Evolutionary conservation across 2,113 vertebrate genomes (phyloP).

Genomic region (Struthio camelus): DNA sequence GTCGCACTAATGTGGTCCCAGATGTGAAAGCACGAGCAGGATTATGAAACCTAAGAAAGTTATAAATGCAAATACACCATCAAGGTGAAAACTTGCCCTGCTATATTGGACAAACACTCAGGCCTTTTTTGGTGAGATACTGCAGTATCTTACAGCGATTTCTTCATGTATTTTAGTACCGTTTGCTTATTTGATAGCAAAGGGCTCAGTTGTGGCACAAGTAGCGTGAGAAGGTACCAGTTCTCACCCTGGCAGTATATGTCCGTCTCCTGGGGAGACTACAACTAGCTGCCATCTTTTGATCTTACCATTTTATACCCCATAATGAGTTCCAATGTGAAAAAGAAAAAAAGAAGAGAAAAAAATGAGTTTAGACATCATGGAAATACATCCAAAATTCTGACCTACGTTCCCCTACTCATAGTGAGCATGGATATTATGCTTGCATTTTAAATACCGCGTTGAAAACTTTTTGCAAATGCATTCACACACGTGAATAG

Average conservation of each 20-base stretch:
- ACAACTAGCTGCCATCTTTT: neutral
- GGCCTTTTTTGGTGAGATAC: neutral
- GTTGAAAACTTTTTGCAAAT: neutral
- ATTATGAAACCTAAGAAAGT: neutral
- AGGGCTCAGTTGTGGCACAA: fast-evolving
- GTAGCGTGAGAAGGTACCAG: neutral
- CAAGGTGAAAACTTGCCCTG: neutral
- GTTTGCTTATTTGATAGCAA: fast-evolving
- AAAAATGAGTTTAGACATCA: neutral
- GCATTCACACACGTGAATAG: neutral
- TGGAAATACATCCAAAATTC: neutral
- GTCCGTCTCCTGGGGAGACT: neutral
- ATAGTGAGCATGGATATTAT: neutral
- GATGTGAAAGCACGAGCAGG: neutral
- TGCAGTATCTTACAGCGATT: neutral
- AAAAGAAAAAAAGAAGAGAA: neutral
- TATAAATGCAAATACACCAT: neutral
- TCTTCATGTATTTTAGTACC: neutral
- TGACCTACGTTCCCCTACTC: neutral
- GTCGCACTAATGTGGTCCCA: neutral
- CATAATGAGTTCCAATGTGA: neutral
- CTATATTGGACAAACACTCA: neutral
- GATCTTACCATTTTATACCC: neutral
- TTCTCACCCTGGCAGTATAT: neutral
- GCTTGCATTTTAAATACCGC: neutral